These are phyloP conservation scores for Trichogramma dendrolimi DNA, from an alignment of 2,888 invertebrate genomes.

Conservation along the genomic window DNA sequence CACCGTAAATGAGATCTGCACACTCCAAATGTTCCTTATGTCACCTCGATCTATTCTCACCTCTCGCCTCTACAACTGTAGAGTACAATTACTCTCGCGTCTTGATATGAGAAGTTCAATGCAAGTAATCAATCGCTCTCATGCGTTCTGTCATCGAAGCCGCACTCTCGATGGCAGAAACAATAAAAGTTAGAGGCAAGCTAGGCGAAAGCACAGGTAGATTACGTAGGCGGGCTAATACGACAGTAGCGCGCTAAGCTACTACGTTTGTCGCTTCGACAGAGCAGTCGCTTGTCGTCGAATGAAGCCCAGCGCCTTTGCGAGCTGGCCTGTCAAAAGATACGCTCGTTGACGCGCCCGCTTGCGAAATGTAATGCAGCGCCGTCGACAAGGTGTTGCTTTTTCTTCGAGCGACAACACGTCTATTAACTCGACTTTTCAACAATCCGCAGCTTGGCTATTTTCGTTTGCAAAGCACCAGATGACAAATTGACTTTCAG, in stretches of 20 bases:
- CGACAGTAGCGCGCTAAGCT: background rate
- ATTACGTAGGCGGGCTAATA: constrained; percentile 3
- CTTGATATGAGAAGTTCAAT: no score
- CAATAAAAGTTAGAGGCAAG: background rate
- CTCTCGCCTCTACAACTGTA: no score
- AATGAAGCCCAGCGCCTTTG: background rate
- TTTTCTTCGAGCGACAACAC: background rate
- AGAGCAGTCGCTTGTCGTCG: constrained; percentile 2
- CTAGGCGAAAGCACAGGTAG: background rate
- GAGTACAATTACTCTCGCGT: no score
- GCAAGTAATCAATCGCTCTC: no score
- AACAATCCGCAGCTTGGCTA: background rate
- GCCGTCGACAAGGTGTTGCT: constrained; percentile 11
- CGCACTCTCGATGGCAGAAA: background rate
- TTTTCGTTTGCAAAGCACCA: no score
- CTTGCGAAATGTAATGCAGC: constrained; percentile 1
- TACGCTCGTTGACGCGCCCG: background rate
- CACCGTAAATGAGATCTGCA: no score
- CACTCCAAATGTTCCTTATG: no score
- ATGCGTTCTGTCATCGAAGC: no score
- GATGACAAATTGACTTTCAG: no score
- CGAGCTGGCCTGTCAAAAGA: constrained; percentile 2
- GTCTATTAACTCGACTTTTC: constrained; percentile 3
- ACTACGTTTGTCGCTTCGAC: no score
- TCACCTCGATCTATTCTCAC: no score